Conservation (phyloP, 1,140 invertebrate species). For the Musca domestica region DNA sequence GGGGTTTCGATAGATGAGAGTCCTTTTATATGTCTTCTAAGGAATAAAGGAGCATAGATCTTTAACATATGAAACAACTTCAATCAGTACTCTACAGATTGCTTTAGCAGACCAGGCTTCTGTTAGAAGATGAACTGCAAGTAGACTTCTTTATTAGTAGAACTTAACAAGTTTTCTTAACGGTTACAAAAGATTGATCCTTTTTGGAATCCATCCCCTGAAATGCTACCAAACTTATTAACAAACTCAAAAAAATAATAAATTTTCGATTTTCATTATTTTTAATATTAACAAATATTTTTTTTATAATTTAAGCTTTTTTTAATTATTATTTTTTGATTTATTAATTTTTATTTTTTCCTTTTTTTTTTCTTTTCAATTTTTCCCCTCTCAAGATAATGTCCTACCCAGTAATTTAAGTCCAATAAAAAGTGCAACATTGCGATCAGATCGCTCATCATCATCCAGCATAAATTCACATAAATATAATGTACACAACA, state of each 20-base stretch:
- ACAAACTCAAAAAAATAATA: background rate
- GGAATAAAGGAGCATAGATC: too few relatives aligned
- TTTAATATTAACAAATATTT: slow-evolving; percentile 4
- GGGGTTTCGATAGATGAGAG: too few relatives aligned
- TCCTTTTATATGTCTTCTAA: too few relatives aligned
- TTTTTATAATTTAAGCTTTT: too few relatives aligned
- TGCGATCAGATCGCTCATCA: slow-evolving; percentile 22
- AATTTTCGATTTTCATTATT: slow-evolving; percentile 9
- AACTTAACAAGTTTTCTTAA: too few relatives aligned
- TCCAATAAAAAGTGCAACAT: slow-evolving; percentile 19
- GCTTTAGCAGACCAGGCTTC: too few relatives aligned
- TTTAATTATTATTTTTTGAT: slow-evolving; percentile 22
- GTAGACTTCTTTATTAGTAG: too few relatives aligned
- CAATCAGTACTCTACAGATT: too few relatives aligned
- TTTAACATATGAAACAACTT: too few relatives aligned
- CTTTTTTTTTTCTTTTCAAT: slow-evolving; percentile 20
- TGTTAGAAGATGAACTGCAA: too few relatives aligned
- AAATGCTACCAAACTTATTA: background rate
- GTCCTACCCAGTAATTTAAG: slow-evolving; percentile 25
- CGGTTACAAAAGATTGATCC: too few relatives aligned
- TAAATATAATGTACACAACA: background rate
- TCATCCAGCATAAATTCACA: background rate
- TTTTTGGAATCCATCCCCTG: too few relatives aligned
- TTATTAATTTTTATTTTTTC: slow-evolving; percentile 34
- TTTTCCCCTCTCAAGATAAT: slow-evolving; percentile 19